A percentile compares a stretch with the other conserved stretches of the same genome.
Evolutionary conservation across 2,113 vertebrate species (phyloP).

Genomic region (Mellivora capensis): DNA sequence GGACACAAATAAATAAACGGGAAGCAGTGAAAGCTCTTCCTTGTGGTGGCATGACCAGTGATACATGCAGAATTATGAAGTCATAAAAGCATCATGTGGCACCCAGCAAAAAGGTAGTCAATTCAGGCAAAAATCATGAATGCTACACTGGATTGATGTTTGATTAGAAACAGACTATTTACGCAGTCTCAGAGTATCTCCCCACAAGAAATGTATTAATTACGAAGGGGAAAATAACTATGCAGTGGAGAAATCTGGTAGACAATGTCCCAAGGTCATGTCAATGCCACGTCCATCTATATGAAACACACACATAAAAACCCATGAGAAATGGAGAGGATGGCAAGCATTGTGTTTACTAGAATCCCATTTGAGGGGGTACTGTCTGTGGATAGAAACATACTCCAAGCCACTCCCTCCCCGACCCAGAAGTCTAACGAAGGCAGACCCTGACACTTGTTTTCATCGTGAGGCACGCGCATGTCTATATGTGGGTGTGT

Average conservation of each 20-base stretch:
- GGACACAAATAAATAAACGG: background rate
- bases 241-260: background rate
- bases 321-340: no score
- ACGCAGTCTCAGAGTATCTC: background rate
- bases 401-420: background rate
- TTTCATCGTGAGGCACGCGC: background rate
- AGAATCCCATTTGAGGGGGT: background rate
- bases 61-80: background rate
- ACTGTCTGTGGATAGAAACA: background rate
- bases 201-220: background rate
- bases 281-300: background rate
- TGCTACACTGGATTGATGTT: no score
- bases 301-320: background rate
- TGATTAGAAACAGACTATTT: background rate
- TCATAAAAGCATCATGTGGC: background rate
- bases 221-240: background rate
- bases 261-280: background rate
- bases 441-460: background rate
- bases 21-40: background rate
- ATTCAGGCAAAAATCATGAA: background rate
- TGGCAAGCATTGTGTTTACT: background rate
- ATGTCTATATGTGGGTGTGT: background rate
- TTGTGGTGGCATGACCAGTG: background rate
- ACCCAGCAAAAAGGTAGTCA: no score
- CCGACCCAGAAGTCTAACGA: background rate